Base-by-base conservation (phyloP, 2,888 invertebrate species). In the Arctia plantaginis region DNA sequence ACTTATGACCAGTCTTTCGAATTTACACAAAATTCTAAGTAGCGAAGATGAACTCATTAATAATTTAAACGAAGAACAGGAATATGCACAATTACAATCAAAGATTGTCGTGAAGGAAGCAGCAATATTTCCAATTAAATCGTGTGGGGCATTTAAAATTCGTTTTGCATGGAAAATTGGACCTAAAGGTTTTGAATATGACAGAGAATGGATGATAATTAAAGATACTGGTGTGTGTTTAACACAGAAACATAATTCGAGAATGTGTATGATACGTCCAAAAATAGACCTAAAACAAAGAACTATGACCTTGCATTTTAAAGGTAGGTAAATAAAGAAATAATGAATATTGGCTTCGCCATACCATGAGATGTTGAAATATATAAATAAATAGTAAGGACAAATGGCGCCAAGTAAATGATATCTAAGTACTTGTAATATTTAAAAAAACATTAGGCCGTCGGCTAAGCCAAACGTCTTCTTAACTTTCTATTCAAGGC, bases 201-300 rank as follows among this genome's bases (percentile, higher is more conserved):
- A 99, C 92, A 96, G 99, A 82, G 97, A 98, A 88, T 99, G 99
- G 99, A 98, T 99, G 98, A 97, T 99, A 77, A 96, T 98, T 13
- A 98, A 97, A 85, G 96, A 97, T 15, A 96, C 97, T 86, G 99
- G 99, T 27, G 97, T 98, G 77, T 98, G 98, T 77, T 93, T 99
- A 72, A 99, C 98, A 3, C 99, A 99, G 92, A 99, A 99, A 92
- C 97, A 98, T 77, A 97, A 97, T 85, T 96, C 97, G 2, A 96
- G 96, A 80, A 96, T 99, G 91, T 98, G 99, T 90, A 93, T 98
- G 79, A 96, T 99, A 71, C 95, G 93, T 82, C 99, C 99, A 0
- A 87, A 88, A 65, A 96, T 99, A 77, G 96, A 98, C 92, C 90
- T 97, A n/a, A 90, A 96, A 59, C 90, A 92, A 8, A 93, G 95